Conservation (phyloP, 1,140 invertebrate genomes). For the Vanessa tameamea region DNA sequence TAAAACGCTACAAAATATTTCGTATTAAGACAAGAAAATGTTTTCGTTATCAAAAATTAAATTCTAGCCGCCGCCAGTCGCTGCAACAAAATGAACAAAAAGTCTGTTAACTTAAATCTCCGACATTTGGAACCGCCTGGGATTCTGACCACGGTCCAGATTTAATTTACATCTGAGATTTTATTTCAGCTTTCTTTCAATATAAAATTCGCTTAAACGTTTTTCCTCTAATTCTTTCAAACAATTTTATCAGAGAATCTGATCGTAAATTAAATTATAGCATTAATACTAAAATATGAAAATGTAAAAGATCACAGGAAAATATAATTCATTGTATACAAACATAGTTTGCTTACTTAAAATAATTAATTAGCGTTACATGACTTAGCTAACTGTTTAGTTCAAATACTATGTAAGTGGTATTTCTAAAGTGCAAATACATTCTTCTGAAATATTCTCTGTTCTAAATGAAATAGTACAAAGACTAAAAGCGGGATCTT, state of each 20-base stretch:
- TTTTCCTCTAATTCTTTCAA: conserved; percentile 29
- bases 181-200: conserved; percentile 37
- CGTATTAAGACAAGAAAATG: neutral
- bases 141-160: conserved; percentile 52
- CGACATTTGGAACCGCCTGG: conserved; percentile 34
- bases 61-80: conserved; percentile 22
- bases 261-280: too few species aligned
- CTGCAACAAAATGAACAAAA: conserved; percentile 36
- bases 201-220: conserved; percentile 35
- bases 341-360: neutral
- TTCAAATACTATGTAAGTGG: too few species aligned
- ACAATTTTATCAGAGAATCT: conserved; percentile 17
- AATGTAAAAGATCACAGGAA: too few species aligned
- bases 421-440: neutral
- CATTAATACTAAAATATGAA: too few species aligned
- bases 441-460: neutral
- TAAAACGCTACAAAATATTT: neutral
- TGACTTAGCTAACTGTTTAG: neutral
- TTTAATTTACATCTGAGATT: conserved; percentile 58
- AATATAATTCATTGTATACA: too few species aligned
- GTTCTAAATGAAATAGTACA: neutral
- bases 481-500: neutral
- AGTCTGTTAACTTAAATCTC: conserved; percentile 35
- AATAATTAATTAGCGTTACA: neutral
- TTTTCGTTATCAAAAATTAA: conserved; percentile 20